Conservation (phyloP, 2,113 vertebrate genomes). For the Upupa epops region DNA sequence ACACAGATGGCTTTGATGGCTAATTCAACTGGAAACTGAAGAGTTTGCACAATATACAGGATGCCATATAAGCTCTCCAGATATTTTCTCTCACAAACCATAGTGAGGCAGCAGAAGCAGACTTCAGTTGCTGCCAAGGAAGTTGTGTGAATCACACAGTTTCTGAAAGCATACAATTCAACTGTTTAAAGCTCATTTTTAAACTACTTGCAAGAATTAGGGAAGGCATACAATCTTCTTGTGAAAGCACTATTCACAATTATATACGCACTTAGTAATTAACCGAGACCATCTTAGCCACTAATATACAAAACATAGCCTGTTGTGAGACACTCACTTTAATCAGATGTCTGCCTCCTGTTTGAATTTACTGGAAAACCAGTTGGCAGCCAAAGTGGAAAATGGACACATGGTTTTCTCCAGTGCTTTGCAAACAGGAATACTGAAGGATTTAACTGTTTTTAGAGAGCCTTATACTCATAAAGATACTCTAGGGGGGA, state of each 20-base stretch:
- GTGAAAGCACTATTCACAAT: constrained; percentile 29
- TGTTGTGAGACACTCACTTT: constrained; percentile 19
- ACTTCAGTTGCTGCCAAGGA: constrained; percentile 25
- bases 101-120: constrained; percentile 38
- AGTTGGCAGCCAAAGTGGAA: constrained; percentile 41
- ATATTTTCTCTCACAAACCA: neutral
- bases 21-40: constrained; percentile 47
- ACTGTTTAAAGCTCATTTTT: neutral
- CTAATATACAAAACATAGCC: constrained; percentile 6
- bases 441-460: neutral
- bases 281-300: constrained; percentile 15
- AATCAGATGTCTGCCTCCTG: constrained; percentile 34
- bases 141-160: constrained; percentile 19
- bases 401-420: constrained; percentile 49
- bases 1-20: constrained; percentile 37
- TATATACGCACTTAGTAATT: constrained; percentile 2
- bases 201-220: neutral
- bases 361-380: constrained; percentile 49
- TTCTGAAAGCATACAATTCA: constrained; percentile 32
- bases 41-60: neutral
- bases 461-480: neutral
- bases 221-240: neutral
- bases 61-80: constrained; percentile 1
- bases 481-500: neutral
- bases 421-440: constrained; percentile 32